Evolutionary conservation across 2,888 invertebrate species (phyloP), one percentile per base, ranked within the genome.

Genomic region (Cylloceria caligata): DNA sequence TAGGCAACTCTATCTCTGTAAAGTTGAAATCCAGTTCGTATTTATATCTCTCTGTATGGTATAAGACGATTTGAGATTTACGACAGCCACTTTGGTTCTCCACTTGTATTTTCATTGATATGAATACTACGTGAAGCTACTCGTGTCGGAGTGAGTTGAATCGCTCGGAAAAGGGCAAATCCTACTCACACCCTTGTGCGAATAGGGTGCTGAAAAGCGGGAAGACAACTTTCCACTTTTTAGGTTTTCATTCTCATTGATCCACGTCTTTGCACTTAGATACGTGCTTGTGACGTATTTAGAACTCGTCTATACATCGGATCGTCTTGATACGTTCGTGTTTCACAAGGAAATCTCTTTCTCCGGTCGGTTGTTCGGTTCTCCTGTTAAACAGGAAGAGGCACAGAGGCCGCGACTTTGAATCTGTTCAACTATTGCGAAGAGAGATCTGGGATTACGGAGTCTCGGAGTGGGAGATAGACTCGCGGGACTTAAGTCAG

Each of bases 401-500:
- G 11, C 42, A 30, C 42, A 42, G 71, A 45, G 30, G 30, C 19
- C 16, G 57, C 60, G 60, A 45, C 45, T 60, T 45, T 19, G 60
- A 60, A 85, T 87, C 77, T 84, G 88, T 82, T 60, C 60, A 34
- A 64, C 76, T 80, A 74, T 52, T 65, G 76, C 80, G 60, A 45
- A 62, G 87, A 89, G 90, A 90, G 90, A 89, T 91, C 90, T 89
- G 91, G 92, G 92, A 92, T 92, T 92, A 92, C 87, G 87, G 39
- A 30, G 80, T 86, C 86, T 87, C 89, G 88, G 88, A 92, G 92
- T 90, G 89, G 92, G 91, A 92, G 92, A 86, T 85, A 91, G 91
- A 89, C 89, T 89, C 87, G 85, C 75, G 88, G 89, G 91, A 91
- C 92, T 92, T 92, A 92, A 92, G 92, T 92, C 92, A 91, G 92